Evolutionary conservation across 2,888 invertebrate genomes (phyloP), one percentile per base, ranked within the genome.

Genomic region (Ennomos quercinarius): DNA sequence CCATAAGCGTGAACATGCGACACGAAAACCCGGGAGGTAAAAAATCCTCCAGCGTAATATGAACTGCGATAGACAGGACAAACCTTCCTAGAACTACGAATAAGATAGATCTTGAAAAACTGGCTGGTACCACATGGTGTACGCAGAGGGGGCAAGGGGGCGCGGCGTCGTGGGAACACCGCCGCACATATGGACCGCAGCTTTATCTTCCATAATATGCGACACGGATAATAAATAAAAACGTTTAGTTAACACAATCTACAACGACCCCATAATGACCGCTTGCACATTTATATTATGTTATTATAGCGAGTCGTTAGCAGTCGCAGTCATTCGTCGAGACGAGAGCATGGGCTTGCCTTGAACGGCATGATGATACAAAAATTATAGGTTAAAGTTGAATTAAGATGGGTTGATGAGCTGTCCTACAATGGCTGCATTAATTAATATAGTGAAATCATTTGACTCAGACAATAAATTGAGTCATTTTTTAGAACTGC

Each of bases 141-240:
- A 64, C 71, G 63, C 68, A 61, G 71, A 68, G 76, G 76, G 73
- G 78, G 79, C 71, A 66, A 74, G 74, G 72, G 77, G 78, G 75
- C 72, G 75, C 65, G 76, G 70, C 72, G 78, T 68, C 84, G 86
- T 90, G 91, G 89, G 91, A 91, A 91, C 86, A 78, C 79, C 71
- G 64, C 71, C 82, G 82, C 89, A 89, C 91, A 91, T 91, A 77
- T 91, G 91, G 87, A 83, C 76, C 80, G 81, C 91, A 92, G 91
- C 89, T 91, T 91, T 88, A 89, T 89, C 87, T 82, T 44, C 48
- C 59, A 81, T 81, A 84, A 82, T 84, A 86, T 73, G 80, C 83
- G 85, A 82, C 80, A 81, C 74, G 74, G 74, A 76, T 80, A 84
- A 83, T 87, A 87, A 67, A 89, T 89, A 89, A 85, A 85, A 85